Evolutionary conservation across 1,140 invertebrate genomes (phyloP).

Genomic region (Chlorops oryzae): DNA sequence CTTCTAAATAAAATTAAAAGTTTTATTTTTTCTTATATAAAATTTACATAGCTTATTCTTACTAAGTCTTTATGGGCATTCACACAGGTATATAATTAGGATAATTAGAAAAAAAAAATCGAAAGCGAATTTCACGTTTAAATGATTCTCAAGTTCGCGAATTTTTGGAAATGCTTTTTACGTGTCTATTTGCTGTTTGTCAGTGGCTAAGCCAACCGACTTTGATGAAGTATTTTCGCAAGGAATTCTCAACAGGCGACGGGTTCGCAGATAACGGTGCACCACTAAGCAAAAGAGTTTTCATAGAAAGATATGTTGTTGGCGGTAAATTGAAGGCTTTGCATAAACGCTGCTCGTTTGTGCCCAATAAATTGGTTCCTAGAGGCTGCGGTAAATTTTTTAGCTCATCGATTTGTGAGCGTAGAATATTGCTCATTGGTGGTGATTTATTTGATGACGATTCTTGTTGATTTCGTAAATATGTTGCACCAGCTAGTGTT

Average conservation of each 20-base stretch:
- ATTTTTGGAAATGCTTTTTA: too few species aligned
- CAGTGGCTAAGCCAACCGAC: conserved; percentile 46
- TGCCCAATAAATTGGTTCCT: conserved; percentile 44
- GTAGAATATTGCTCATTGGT: conserved; percentile 33
- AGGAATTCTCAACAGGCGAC: conserved; percentile 33
- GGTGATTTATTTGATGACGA: conserved; percentile 17
- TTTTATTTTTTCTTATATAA: too few species aligned
- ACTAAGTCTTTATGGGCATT: too few species aligned
- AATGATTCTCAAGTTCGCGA: too few species aligned
- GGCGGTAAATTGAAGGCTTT: conserved; percentile 52
- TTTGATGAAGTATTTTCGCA: conserved; percentile 46
- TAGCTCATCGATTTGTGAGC: conserved; percentile 35
- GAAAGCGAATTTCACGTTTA: too few species aligned
- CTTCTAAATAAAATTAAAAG: too few species aligned
- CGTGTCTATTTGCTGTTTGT: too few species aligned
- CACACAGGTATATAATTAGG: too few species aligned
- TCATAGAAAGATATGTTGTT: conserved; percentile 54
- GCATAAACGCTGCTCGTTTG: conserved; percentile 51
- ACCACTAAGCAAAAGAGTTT: conserved; percentile 50
- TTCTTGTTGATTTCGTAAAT: too few species aligned
- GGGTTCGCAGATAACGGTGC: conserved; percentile 34
- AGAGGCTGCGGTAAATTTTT: conserved; percentile 33
- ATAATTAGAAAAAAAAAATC: too few species aligned
- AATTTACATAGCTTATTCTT: too few species aligned
- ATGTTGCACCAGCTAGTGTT: too few species aligned